Base-by-base conservation (phyloP, 2,888 invertebrate genomes). In the Lithodes maja region DNA sequence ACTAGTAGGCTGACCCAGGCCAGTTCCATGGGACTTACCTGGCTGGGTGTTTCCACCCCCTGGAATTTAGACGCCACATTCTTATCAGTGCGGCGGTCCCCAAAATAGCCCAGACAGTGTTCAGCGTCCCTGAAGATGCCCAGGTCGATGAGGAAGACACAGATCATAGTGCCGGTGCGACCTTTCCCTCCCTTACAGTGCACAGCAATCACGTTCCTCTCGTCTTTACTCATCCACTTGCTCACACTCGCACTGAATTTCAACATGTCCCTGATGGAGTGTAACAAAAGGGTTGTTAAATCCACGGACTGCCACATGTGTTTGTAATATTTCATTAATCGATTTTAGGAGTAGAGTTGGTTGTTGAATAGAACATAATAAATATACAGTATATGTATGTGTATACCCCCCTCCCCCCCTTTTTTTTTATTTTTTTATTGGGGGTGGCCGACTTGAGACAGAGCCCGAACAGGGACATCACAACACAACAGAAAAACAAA, bases 101-200 rank as follows among this genome's bases (percentile, higher is more conserved):
- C 94, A 93, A 95, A 95, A 92, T 94, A 95, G 75, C 94, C 93
- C 55, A 95, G 92, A 91, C 94, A 94, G 71, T 94, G 94, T 93
- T 94, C 92, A 3, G 94, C 94, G 91, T 93, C 93, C 33, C 93
- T 93, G 92, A 94, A 94, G 49, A 94, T 92, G 2, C 94, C 94
- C 91, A 93, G 93, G 92, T 94, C 94, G 1, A 95, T 93, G 5
- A 95, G 93, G 94, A 94, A 94, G 33, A 94, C 93, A 92, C 94
- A 94, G 83, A 95, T 94, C 93, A 95, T 94, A 49, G 94, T 94
- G 15, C 95, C 94, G 3, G 95, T 95, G 49, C 95, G 93, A 1
- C 94, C 94, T 92, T 95, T 95, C 1, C 95, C 95, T 17, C 94
- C 95, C 92, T 95, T 94, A 92, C 95, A 95, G 92, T 95, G 95